Percentiles rank a stretch among this genome's conserved stretches.
These are phyloP conservation scores for Chelonoidis abingdonii DNA, from an alignment of 2,113 vertebrate species.

Conservation along the genomic window DNA sequence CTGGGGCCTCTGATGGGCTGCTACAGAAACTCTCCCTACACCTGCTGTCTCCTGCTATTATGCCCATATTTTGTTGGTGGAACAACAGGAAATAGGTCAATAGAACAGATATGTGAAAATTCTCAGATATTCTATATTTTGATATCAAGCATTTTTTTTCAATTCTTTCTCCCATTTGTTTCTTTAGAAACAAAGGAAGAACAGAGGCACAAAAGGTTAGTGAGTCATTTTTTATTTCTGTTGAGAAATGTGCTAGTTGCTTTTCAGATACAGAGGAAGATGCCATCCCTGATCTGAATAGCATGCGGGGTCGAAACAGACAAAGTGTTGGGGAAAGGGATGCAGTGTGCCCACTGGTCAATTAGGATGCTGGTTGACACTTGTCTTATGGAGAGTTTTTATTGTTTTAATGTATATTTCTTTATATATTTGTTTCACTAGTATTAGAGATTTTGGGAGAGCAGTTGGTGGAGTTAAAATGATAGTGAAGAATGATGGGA, in stretches of 20 bases:
- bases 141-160: background rate
- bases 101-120: background rate
- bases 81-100: background rate
- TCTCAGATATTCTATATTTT: background rate
- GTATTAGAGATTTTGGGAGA: background rate
- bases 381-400: background rate
- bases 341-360: background rate
- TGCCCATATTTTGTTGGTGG: background rate
- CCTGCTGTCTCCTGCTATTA: background rate
- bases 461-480: background rate
- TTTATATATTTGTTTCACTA: background rate
- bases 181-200: constrained; percentile 34
- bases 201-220: background rate
- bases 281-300: background rate
- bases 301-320: accelerated
- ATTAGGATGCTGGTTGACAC: background rate
- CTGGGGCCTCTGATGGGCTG: background rate
- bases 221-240: background rate
- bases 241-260: accelerated
- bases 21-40: background rate
- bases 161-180: background rate
- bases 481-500: background rate
- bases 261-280: background rate
- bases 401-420: background rate
- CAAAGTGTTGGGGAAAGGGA: background rate